phyloP scores from a whole-genome alignment of 1,140 invertebrate genomes.

The Stenopsyche tienmushanensis region DNA sequence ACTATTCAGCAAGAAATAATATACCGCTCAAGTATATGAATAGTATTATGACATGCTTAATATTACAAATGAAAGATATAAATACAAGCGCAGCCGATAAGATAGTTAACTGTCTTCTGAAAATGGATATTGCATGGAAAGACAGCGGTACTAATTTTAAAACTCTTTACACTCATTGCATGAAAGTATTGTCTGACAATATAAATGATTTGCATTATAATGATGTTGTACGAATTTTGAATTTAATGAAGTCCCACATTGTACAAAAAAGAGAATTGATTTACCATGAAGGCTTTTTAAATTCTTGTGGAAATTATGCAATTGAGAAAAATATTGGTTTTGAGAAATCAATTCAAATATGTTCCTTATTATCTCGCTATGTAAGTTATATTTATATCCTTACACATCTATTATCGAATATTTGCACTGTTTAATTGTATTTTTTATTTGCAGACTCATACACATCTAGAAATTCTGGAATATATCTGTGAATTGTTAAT shows the following conservation, averaged over 20 bases:
- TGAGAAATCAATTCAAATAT: slow-evolving; percentile 51
- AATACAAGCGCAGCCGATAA: slow-evolving; percentile 51
- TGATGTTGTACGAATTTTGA: slow-evolving; percentile 46
- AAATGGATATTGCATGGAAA: slow-evolving; percentile 48
- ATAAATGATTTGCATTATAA: slow-evolving; percentile 45
- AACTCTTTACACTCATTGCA: slow-evolving; percentile 51
- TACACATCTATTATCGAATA: not conserved
- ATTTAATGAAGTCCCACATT: slow-evolving; percentile 50
- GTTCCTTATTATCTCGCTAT: slow-evolving; percentile 42
- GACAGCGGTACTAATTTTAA: slow-evolving; percentile 7
- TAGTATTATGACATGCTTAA: slow-evolving; percentile 51
- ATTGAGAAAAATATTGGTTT: slow-evolving; percentile 56
- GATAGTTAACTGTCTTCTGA: slow-evolving; percentile 55
- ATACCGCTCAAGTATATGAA: slow-evolving; percentile 54
- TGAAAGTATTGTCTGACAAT: slow-evolving; percentile 50
- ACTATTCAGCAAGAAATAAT: slow-evolving; percentile 53
- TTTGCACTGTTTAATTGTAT: slow-evolving; percentile 19
- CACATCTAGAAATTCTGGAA: slow-evolving; percentile 57
- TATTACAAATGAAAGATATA: slow-evolving; percentile 49
- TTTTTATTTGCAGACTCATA: slow-evolving; percentile 53
- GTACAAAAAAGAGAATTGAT: slow-evolving; percentile 47
- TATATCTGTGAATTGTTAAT: slow-evolving; percentile 54
- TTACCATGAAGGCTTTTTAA: slow-evolving; percentile 60
- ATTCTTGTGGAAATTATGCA: slow-evolving; percentile 52
- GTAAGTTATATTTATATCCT: not conserved